Evolutionary conservation across 2,797 vertebrate species (phyloP), one percentile per base, ranked within the genome.

Genomic region (Fringilla coelebs): DNA sequence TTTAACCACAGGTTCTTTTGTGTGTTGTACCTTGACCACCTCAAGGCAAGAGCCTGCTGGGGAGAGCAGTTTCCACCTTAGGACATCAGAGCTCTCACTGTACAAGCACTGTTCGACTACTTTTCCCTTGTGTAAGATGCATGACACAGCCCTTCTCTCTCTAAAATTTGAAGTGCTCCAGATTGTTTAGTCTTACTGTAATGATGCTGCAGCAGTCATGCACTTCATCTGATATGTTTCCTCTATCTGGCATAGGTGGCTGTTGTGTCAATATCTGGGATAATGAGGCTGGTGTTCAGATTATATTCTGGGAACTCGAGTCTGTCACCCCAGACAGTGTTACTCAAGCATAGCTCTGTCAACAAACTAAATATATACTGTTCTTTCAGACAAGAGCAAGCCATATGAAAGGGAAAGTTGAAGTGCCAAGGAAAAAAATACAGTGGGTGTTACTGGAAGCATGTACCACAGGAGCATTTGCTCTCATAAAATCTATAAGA

Each of bases 201-300:
- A 73, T 52, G 36, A 54, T 85, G 79, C 65, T 0, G 0, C 29
- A 70, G 78, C 52, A 77, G 43, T 45, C 0, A 0, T 54, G 31
- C 8, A 8, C 55, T 81, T 75, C 24, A 68, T 71, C 66, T 75
- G 48, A 89, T 24, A 2, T 21, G 58, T n/a, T 83, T 88, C 82
- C 79, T 85, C 43, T 70, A 6, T 24, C 48, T 85, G 58, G 34
- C 40, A 78, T 17, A 48, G 61, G 54, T 45, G 65, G 54, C 34
- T 94, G 49, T 80, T 92, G 52, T 83, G 93, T 72, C 92, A 92
- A 31, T 62, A 81, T 55, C 65, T 61, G n/a, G 61, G 40, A 75
- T 94, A 89, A 91, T 21, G 43, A 84, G 75, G 21, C 66, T 93
- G 81, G 90, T 78, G 66, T 68, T 91, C 79, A 72, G 66, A 83